phyloP scores from a whole-genome alignment of 2,113 vertebrate genomes.

The Phalacrocorax brasilianus region DNA sequence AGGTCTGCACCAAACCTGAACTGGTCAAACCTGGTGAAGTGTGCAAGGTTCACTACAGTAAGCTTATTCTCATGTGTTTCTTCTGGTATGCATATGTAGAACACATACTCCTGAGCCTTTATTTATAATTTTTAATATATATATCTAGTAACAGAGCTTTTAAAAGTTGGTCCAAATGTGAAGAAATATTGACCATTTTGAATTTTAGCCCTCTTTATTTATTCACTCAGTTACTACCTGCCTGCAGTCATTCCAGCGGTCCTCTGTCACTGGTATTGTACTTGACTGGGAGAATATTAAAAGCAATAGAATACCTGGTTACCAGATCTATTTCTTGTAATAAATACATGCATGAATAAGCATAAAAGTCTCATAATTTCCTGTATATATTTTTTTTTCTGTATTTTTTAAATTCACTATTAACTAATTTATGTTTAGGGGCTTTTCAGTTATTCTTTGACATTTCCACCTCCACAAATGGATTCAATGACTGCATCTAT shows the following conservation, averaged over 20 bases:
- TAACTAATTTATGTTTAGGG: background rate
- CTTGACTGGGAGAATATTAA: background rate
- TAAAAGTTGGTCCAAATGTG: background rate
- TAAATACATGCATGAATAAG: background rate
- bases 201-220: background rate
- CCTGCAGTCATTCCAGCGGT: background rate
- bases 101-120: background rate
- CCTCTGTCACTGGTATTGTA: background rate
- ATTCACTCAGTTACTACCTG: background rate
- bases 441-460: background rate
- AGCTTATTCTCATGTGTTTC: background rate
- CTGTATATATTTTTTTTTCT: background rate
- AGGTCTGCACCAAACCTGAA: background rate
- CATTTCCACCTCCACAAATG: background rate
- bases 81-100: background rate
- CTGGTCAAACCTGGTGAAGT: background rate
- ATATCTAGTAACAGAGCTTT: background rate
- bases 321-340: background rate
- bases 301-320: background rate
- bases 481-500: background rate
- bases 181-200: background rate
- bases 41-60: background rate
- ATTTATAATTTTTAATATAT: background rate
- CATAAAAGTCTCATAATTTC: background rate
- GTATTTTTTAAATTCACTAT: background rate